phyloP scores from a whole-genome alignment of 2,888 invertebrate species.

The Cryptophagus acutangulus region DNA sequence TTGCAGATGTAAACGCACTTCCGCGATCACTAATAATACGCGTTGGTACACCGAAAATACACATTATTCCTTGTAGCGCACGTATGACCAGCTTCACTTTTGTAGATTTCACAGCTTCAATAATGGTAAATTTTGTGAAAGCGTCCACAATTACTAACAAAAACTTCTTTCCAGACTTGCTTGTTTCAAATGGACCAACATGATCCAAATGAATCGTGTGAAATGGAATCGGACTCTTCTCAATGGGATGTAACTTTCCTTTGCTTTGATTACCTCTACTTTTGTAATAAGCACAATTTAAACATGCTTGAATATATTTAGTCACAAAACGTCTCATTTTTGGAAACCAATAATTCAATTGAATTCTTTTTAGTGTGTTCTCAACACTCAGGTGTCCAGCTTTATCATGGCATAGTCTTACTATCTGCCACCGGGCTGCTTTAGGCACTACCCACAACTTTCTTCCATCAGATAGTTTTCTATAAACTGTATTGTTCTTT shows the following conservation, averaged over 20 bases:
- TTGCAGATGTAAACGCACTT: constrained; percentile 9
- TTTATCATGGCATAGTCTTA: constrained; percentile 38
- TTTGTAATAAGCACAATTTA: constrained; percentile 15
- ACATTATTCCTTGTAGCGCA: constrained; percentile 15
- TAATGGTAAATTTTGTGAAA: constrained; percentile 17
- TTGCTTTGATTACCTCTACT: constrained; percentile 12
- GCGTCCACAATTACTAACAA: constrained; percentile 12
- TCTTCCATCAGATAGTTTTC: constrained; percentile 11
- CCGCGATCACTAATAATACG: constrained; percentile 12
- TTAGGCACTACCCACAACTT: constrained; percentile 34
- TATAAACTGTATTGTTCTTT: constrained; percentile 9
- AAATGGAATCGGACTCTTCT: constrained; percentile 13
- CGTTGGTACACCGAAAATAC: constrained; percentile 22
- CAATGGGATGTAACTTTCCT: constrained; percentile 16
- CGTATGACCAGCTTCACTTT: constrained; percentile 22
- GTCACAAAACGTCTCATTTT: constrained; percentile 15
- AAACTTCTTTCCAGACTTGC: constrained; percentile 9
- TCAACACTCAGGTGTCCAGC: constrained; percentile 39
- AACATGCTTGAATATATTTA: constrained; percentile 29
- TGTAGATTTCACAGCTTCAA: constrained; percentile 19
- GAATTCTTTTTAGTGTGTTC: constrained; percentile 34
- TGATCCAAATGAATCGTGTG: constrained; percentile 22
- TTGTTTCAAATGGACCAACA: constrained; percentile 25
- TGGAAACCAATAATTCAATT: constrained; percentile 23
- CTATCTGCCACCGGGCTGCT: constrained; percentile 28